Evolutionary conservation across 2,797 vertebrate genomes (phyloP), one percentile per base, ranked within the genome.

Genomic region (Eulemur rubriventer): DNA sequence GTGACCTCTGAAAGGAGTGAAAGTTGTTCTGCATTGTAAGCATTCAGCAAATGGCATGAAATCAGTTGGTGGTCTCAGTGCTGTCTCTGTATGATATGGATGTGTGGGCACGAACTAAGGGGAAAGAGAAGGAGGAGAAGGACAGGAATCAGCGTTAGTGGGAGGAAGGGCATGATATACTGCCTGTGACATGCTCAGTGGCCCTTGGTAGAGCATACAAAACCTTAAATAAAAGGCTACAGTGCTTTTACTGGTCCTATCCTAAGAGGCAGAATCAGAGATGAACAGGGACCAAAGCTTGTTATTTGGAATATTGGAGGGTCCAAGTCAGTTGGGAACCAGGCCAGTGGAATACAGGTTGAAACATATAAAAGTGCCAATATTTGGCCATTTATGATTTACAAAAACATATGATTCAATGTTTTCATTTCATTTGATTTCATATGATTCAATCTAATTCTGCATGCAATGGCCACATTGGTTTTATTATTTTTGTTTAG

Each of bases 341-440:
- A 84, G 46, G 18, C 65, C 48, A 88, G 61, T 90, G 78, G 88
- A 91, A 79, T 83, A 30, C 11, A 90, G 48, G 7, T 67, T 59
- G 72, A 94, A 76, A 72, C 46, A 18, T 50, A 48, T 28, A 48
- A 69, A 89, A 73, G 9, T 85, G n/a, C 33, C 67, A 75, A 33
- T 86, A 70, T 72, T 69, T 85, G 46, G 35, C 9, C 69, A 80
- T 63, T 92, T 79, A 24, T 76, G 46, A 50, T 35, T 89, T 93
- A 75, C 30, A 78, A 48, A 94, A 86, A n/a, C 26, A 78, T 48
- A 18, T 43, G 52, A 73, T 70, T 63, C 16, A 80, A 0, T 76
- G 26, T 82, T 97, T 95, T 81, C 48, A 70, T 92, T 94, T 92
- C 48, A 78, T 73, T 79, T 83, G 26, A 87, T 87, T 92, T 80